Conservation (phyloP, 2,888 invertebrate genomes). For the Cetonia aurata region DNA sequence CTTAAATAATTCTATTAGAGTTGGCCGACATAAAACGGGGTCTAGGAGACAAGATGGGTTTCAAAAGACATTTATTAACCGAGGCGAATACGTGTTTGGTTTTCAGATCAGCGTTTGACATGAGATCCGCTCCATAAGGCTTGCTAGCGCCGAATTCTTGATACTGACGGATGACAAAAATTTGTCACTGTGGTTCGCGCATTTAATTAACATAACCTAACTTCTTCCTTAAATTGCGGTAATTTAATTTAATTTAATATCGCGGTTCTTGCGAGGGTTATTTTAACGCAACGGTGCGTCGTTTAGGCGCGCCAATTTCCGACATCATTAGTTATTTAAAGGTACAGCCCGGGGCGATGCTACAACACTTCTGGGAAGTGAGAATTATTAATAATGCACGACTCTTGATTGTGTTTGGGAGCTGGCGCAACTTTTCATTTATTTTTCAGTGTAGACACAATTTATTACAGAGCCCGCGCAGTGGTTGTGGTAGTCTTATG, state of each 20-base stretch:
- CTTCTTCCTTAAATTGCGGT: constrained; percentile 58
- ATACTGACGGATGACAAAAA: constrained; percentile 61
- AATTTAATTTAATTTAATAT: constrained; percentile 57
- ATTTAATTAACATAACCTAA: constrained; percentile 64
- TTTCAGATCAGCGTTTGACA: constrained; percentile 45
- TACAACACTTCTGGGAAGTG: constrained; percentile 54
- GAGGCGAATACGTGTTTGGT: constrained; percentile 49
- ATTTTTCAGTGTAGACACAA: constrained; percentile 56
- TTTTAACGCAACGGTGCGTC: constrained; percentile 48
- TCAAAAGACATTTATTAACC: constrained; percentile 51
- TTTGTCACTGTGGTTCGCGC: constrained; percentile 62
- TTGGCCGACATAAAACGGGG: constrained; percentile 48
- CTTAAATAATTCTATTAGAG: constrained; percentile 52
- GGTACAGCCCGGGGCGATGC: constrained; percentile 46
- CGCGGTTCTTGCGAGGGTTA: constrained; percentile 51
- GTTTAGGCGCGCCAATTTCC: constrained; percentile 46
- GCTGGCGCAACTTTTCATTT: constrained; percentile 49
- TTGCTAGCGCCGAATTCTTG: constrained; percentile 51
- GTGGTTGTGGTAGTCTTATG: constrained; percentile 40
- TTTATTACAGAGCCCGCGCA: constrained; percentile 53
- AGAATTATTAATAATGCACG: constrained; percentile 54
- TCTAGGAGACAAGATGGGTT: constrained; percentile 49
- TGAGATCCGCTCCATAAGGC: constrained; percentile 46
- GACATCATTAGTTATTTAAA: constrained; percentile 54
- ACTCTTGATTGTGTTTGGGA: constrained; percentile 54